Evolutionary conservation across 1,140 invertebrate species (phyloP).

Genomic region (Drosophila azteca): DNA sequence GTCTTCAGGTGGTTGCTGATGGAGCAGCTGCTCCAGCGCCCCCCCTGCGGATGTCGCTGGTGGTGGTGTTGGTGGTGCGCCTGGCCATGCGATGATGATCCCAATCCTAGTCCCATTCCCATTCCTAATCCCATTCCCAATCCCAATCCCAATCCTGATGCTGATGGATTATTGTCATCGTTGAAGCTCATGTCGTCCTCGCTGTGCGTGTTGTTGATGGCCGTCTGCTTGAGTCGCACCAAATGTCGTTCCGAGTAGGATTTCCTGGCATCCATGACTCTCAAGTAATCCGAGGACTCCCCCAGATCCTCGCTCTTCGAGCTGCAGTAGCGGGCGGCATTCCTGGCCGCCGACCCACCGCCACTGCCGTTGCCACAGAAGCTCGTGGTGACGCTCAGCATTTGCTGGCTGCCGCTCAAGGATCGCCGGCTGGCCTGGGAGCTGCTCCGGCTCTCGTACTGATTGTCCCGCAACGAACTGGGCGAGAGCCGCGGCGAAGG

Average conservation of each 20-base stretch:
- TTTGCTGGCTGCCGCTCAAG: constrained; percentile 70
- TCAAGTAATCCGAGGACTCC: constrained; percentile 68
- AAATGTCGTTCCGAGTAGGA: constrained; percentile 80
- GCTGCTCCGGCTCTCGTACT: constrained; percentile 69
- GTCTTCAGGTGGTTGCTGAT: constrained; percentile 75
- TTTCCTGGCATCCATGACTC: constrained; percentile 79
- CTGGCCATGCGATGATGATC: constrained; percentile 33
- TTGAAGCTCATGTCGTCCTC: constrained; percentile 82
- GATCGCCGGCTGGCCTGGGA: constrained; percentile 68
- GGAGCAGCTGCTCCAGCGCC: constrained; percentile 76
- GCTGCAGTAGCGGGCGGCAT: constrained; percentile 70
- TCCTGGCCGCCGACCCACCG: neutral
- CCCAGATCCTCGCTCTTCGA: constrained; percentile 81
- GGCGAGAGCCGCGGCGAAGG: constrained; percentile 73
- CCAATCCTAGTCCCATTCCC: no score
- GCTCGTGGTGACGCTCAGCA: constrained; percentile 75
- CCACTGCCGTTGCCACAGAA: constrained; percentile 59
- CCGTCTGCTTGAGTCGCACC: constrained; percentile 80
- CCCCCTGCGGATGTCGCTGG: constrained; percentile 23
- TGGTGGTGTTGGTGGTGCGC: constrained; percentile 21
- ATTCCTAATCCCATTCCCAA: no score
- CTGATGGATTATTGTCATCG: constrained; percentile 77
- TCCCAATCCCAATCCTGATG: constrained; percentile 5
- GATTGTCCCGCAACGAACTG: constrained; percentile 77
- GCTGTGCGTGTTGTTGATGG: constrained; percentile 77